Evolutionary conservation across 2,797 vertebrate genomes (phyloP).

Genomic region (Trematomus bernacchii): DNA sequence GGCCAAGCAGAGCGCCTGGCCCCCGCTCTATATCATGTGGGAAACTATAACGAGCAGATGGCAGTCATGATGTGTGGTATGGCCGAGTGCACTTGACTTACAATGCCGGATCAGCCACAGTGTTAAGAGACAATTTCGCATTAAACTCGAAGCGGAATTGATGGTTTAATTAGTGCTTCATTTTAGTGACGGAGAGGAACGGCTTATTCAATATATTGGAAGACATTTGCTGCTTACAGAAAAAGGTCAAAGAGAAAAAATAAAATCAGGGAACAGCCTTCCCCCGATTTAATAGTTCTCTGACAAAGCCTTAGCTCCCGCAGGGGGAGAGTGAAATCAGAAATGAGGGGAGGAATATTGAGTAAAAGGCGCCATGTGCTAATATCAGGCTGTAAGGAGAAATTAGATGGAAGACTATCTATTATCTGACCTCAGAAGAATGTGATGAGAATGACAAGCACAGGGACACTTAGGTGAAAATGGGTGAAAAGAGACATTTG

Average conservation of each 20-base stretch:
- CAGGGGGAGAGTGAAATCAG: slow-evolving; percentile 15
- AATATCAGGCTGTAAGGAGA: slow-evolving; percentile 39
- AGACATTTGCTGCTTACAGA: slow-evolving; percentile 28
- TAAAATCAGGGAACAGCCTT: slow-evolving; percentile 29
- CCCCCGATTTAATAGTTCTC: slow-evolving; percentile 15
- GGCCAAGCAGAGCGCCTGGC: slow-evolving; percentile 43
- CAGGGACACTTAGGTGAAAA: slow-evolving; percentile 42
- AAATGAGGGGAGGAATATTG: slow-evolving; percentile 39
- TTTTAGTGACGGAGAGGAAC: slow-evolving; percentile 27
- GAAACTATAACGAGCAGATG: slow-evolving; percentile 53
- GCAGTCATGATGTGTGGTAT: slow-evolving; percentile 53
- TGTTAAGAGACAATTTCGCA: slow-evolving; percentile 40
- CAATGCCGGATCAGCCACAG: slow-evolving; percentile 45
- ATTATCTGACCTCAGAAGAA: slow-evolving; percentile 53
- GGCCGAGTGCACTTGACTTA: slow-evolving; percentile 51
- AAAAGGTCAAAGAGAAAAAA: slow-evolving; percentile 45
- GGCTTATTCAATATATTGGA: slow-evolving; percentile 8
- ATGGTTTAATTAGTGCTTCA: slow-evolving; percentile 45
- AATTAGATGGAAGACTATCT: slow-evolving; percentile 58
- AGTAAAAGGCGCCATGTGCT: slow-evolving; percentile 26
- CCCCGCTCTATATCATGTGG: slow-evolving; percentile 46
- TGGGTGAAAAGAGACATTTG: slow-evolving; percentile 59
- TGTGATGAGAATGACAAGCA: slow-evolving; percentile 53
- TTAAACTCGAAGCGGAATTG: slow-evolving; percentile 47
- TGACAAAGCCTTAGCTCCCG: slow-evolving; percentile 17